Base-by-base conservation (phyloP, 2,797 vertebrate genomes). In the Coreius guichenoti region DNA sequence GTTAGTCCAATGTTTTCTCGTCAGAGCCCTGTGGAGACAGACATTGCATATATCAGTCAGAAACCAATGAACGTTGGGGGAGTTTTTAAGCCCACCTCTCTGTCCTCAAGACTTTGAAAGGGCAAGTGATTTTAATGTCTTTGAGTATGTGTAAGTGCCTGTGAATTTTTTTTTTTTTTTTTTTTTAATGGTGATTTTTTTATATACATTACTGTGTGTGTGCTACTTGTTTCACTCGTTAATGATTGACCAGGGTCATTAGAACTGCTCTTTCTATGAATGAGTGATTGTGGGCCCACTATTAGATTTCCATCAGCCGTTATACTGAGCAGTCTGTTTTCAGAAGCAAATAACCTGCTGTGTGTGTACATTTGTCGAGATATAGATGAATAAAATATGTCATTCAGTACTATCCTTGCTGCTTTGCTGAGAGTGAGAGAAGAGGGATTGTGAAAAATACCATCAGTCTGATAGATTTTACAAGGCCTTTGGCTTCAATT, bases 241-340 rank as follows among this genome's bases (percentile, higher is more conserved):
- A 78, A 63, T 81, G 65, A 36, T n/a, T 51, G 9, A 63, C 65
- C 9, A 63, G 36, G 39, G 39, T 74, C 45, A 33, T 82, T n/a
- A 47, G 26, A 47, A 63, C 2, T 0, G 21, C 23, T 19, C 23
- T 43, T n/a, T 58, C 21, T 23, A 1, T 26, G 8, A 54, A 76
- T 61, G 8, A 36, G n/a, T 58, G 12, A 14, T 73, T 82, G 51
- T 75, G 21, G 39, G 21, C 16, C 21, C 43, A 65, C 39, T 65
- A 9, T 82, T 29, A 39, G 3, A 65, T 82, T n/a, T 65, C 45
- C 45, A 65, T 73, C 2, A 12, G n/a, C 4, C 3, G 2, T 78
- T 45, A 39, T 36, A 74, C 5, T 51, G 8, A 74, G 56, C 26
- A 33, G 5, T n/a, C 13, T 63, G n/a, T 51, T 83, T 49, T 47